Conservation (phyloP, 1,140 invertebrate species). For the Heliconius hermathena region DNA sequence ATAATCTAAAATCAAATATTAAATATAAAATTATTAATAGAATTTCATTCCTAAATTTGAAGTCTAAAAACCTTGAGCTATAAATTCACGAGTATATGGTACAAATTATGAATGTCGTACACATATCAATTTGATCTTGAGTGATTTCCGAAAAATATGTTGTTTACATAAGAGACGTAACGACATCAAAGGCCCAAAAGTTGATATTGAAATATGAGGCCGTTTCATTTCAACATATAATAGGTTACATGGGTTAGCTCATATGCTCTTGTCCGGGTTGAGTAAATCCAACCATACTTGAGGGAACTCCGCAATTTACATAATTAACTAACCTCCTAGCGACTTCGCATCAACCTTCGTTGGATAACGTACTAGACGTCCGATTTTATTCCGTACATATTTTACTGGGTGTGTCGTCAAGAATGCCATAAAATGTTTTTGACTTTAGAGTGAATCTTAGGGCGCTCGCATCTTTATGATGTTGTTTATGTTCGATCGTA, state of each 20-base stretch:
- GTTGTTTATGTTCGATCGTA: constrained; percentile 33
- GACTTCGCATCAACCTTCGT: constrained; percentile 52
- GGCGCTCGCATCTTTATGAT: constrained; percentile 29
- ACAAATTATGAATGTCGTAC: constrained; percentile 5
- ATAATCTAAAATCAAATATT: no score
- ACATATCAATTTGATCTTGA: constrained; percentile 4
- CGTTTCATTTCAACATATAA: constrained; percentile 18
- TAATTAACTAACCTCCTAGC: constrained; percentile 68
- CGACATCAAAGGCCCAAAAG: constrained; percentile 16
- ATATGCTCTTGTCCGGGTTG: constrained; percentile 40
- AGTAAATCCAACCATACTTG: constrained; percentile 63
- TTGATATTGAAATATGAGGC: constrained; percentile 18
- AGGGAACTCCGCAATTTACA: constrained; percentile 64
- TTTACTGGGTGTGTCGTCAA: constrained; percentile 36
- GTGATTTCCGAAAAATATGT: neutral
- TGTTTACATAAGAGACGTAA: constrained; percentile 8
- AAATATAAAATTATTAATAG: no score
- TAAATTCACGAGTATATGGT: no score
- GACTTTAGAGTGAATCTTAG: constrained; percentile 39
- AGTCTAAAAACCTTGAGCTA: no score
- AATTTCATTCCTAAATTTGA: no score
- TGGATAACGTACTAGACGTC: constrained; percentile 39
- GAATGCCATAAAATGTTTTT: constrained; percentile 36
- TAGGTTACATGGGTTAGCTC: constrained; percentile 18
- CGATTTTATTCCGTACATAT: constrained; percentile 45